These are phyloP conservation scores for Caloenas nicobarica DNA, from an alignment of 2,113 vertebrate species.

Conservation along the genomic window DNA sequence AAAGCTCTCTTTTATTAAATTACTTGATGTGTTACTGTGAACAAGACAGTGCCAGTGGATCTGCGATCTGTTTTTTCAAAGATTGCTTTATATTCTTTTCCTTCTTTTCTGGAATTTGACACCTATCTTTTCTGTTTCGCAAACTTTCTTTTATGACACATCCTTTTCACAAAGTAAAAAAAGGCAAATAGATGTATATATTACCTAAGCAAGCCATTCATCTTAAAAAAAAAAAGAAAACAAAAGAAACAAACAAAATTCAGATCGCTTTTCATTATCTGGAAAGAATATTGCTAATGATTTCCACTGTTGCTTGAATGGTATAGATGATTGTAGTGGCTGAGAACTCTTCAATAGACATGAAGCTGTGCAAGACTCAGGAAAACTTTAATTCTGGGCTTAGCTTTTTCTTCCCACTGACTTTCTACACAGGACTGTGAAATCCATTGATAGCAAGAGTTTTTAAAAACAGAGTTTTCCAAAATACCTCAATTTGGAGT, in stretches of 20 bases:
- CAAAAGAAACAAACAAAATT: not conserved
- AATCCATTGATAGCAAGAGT: not conserved
- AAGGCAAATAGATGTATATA: not conserved
- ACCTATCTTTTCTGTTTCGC: not conserved
- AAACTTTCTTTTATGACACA: not conserved
- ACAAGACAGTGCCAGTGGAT: not conserved
- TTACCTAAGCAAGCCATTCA: rapidly evolving
- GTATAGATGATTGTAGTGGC: not conserved
- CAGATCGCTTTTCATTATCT: not conserved
- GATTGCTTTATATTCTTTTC: not conserved
- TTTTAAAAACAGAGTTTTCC: not conserved
- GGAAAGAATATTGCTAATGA: not conserved
- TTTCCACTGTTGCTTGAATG: not conserved
- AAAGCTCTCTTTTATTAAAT: slow-evolving; percentile 12
- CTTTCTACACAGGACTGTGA: not conserved
- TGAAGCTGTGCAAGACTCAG: not conserved
- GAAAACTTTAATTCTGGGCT: not conserved
- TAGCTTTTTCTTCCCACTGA: rapidly evolving
- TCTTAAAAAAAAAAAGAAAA: not conserved
- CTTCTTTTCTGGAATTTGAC: not conserved
- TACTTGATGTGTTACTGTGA: not conserved
- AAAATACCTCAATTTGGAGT: not conserved
- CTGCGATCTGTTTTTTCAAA: not conserved
- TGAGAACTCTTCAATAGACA: not conserved
- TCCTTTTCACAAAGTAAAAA: not conserved